Conservation (phyloP, 2,797 vertebrate genomes). For the Orestias chungarensis region DNA sequence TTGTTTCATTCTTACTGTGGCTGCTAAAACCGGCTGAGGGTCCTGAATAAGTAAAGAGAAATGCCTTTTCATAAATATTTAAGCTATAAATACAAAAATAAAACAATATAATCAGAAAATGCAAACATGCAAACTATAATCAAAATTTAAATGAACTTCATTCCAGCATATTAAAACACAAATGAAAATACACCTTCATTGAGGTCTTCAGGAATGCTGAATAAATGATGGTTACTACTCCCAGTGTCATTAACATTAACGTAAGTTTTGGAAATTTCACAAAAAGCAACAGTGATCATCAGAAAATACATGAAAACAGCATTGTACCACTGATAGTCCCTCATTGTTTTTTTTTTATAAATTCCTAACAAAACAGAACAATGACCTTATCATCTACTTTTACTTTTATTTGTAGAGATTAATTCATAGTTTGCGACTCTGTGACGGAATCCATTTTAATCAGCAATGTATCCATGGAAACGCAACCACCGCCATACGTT, state of each 20-base stretch:
- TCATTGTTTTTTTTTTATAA: neutral
- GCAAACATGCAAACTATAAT: no score
- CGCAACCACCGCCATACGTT: conserved; percentile 13
- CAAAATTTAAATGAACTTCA: no score
- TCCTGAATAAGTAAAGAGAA: neutral
- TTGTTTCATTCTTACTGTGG: neutral
- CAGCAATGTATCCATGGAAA: conserved; percentile 13
- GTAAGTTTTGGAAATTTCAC: neutral
- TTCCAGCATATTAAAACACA: no score
- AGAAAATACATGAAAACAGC: neutral
- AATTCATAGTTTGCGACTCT: neutral
- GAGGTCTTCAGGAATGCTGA: neutral
- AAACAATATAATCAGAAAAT: no score
- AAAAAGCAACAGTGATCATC: neutral
- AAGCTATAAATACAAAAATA: no score
- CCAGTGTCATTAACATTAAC: neutral
- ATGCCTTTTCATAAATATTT: no score
- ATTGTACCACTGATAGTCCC: neutral
- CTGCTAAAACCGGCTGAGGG: neutral
- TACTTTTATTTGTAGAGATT: neutral
- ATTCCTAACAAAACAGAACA: neutral
- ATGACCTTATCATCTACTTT: neutral
- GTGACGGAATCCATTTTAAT: neutral
- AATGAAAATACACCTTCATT: no score
- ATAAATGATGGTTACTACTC: neutral